Evolutionary conservation across 1,140 invertebrate species (phyloP), one percentile per base, ranked within the genome.

Genomic region (Ips typographus): DNA sequence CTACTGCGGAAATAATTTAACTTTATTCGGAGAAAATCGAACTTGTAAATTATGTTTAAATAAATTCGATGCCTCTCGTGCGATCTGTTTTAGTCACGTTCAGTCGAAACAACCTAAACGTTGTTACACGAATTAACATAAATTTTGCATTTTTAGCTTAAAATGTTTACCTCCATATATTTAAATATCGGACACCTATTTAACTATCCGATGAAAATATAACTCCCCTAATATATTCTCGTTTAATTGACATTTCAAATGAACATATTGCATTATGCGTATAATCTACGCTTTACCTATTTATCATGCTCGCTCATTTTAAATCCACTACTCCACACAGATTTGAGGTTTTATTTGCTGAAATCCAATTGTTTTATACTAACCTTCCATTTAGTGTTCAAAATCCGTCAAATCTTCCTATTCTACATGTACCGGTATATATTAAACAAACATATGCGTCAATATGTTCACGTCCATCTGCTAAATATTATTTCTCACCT

Each of bases 41-140:
- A 64, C 41, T 64, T 53, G 41, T 40, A 64, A 52, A 64, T 64
- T 64, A 53, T 40, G 39, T 40, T 53, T 5, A 64, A 64, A 40
- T 53, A 64, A 40, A 41, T 64, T 64, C 40, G 37, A 55, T 55
- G 4, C 60, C 60, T 59, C 7, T 42, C 8, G 7, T 59, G 38
- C 6, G 37, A 44, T 49, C 42, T 64, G 61, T 64, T 65, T 43
- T 22, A 63, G 44, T 63, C 61, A 63, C 22, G 38, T 65, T 55
- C 41, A 43, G 2, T 65, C 56, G 43, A 65, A 65, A 55, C 6
- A 43, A 43, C 6, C 49, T 55, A 4, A 64, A 42, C 44, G 40
- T 38, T 40, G 49, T 64, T 64, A 64, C 63, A 56, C 36, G 42
- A 40, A 65, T 65, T 55, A 55, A 65, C 63, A 65, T 65, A 65